Conservation (phyloP, 2,888 invertebrate genomes). For the Lingula anatina region DNA sequence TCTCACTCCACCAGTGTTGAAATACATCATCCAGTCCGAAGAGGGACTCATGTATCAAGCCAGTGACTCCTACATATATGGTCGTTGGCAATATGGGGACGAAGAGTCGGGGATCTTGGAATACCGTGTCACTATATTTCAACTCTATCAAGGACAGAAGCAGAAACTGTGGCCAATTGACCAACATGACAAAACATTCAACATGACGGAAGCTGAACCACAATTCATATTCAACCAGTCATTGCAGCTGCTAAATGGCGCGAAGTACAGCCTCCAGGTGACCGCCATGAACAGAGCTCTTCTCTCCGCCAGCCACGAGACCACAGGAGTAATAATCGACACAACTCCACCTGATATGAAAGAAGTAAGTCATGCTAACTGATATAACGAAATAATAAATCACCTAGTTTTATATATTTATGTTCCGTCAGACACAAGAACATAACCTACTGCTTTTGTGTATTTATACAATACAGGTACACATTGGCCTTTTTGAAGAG, state of each 20-base stretch:
- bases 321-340: slow-evolving; percentile 9
- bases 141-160: slow-evolving; percentile 1
- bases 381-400: too few relatives aligned
- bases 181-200: neutral
- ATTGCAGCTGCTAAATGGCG: slow-evolving; percentile 1
- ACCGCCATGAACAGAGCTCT: slow-evolving; percentile 8
- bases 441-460: too few relatives aligned
- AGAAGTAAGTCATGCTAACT: too few relatives aligned
- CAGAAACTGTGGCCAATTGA: neutral
- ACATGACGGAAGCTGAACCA: neutral
- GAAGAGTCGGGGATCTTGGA: neutral
- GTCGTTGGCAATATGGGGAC: neutral
- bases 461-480: too few relatives aligned
- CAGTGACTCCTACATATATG: neutral
- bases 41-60: neutral
- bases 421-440: too few relatives aligned
- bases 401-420: too few relatives aligned
- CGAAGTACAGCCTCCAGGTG: slow-evolving; percentile 7
- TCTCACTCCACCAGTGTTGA: slow-evolving; percentile 19
- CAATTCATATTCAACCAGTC: neutral
- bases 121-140: slow-evolving; percentile 1
- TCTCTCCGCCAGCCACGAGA: slow-evolving; percentile 6
- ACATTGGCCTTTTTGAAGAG: slow-evolving; percentile 16
- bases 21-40: neutral
- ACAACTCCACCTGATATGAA: slow-evolving; percentile 9